phyloP scores from a whole-genome alignment of 1,140 invertebrate genomes.

The Gryllus bimaculatus region DNA sequence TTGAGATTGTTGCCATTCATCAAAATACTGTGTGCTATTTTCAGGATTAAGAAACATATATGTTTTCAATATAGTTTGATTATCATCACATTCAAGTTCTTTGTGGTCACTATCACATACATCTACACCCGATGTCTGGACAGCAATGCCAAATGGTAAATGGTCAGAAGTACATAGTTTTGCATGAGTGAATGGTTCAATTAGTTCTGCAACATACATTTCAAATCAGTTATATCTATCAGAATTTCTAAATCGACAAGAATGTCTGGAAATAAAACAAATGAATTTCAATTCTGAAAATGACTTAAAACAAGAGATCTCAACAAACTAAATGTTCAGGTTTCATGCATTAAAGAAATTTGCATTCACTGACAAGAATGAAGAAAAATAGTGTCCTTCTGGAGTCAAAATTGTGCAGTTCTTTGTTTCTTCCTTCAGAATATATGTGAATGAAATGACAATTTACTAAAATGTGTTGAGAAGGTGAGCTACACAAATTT shows the following conservation, averaged over 20 bases:
- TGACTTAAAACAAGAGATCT: background rate
- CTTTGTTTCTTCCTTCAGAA: too few species aligned
- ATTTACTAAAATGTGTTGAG: too few species aligned
- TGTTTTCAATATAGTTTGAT: conserved; percentile 24
- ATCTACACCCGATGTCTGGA: conserved; percentile 29
- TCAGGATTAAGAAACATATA: conserved; percentile 32
- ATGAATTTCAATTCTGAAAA: background rate
- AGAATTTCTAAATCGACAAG: background rate
- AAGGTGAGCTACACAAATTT: too few species aligned
- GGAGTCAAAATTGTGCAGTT: too few species aligned
- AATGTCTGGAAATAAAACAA: background rate
- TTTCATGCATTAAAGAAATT: too few species aligned
- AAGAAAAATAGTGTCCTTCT: too few species aligned
- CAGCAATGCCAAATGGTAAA: conserved; percentile 44
- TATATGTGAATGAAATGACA: too few species aligned
- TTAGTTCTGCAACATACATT: conserved; percentile 21
- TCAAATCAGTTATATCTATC: background rate
- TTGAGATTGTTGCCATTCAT: conserved; percentile 59
- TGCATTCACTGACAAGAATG: too few species aligned
- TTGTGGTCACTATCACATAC: too few species aligned
- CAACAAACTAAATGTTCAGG: background rate
- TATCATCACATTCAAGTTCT: background rate
- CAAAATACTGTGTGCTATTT: conserved; percentile 46
- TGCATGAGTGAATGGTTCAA: conserved; percentile 20
- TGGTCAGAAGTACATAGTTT: conserved; percentile 25